These are phyloP conservation scores for Sympetrum striolatum DNA, from an alignment of 2,888 invertebrate species.

Conservation along the genomic window DNA sequence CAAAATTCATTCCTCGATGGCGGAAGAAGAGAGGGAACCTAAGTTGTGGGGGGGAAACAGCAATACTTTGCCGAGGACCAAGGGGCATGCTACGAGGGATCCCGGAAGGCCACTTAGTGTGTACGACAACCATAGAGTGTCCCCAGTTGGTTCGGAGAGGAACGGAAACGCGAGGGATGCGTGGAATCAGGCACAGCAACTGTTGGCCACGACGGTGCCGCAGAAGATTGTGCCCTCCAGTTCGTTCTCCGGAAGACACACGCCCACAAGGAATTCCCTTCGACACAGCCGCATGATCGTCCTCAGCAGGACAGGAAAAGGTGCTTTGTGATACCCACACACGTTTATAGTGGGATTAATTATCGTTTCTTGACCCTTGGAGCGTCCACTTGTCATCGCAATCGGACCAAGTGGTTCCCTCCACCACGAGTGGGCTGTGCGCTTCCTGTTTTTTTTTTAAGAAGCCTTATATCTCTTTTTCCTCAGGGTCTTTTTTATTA, in stretches of 20 bases:
- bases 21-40: neutral
- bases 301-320: constrained; percentile 66
- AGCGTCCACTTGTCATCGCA: too few relatives aligned
- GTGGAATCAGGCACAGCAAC: neutral
- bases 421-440: too few relatives aligned
- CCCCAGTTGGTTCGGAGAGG: neutral
- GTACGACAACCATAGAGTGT: constrained; percentile 22
- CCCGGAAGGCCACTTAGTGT: constrained; percentile 18
- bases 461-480: too few relatives aligned
- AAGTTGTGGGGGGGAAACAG: neutral
- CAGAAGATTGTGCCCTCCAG: constrained; percentile 68
- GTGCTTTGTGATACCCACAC: constrained; percentile 53
- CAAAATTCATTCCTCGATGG: neutral
- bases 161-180: constrained; percentile 2
- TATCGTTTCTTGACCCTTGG: too few relatives aligned
- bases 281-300: constrained; percentile 75
- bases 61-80: constrained; percentile 31
- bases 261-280: constrained; percentile 72
- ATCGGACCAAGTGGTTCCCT: too few relatives aligned
- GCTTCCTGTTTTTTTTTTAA: too few relatives aligned
- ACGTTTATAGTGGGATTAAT: too few relatives aligned
- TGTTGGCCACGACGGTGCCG: constrained; percentile 70
- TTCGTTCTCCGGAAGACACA: constrained; percentile 70
- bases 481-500: too few relatives aligned
- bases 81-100: constrained; percentile 16